These are phyloP conservation scores for Herpetotheres cachinnans DNA, from an alignment of 2,113 vertebrate species.

Conservation along the genomic window DNA sequence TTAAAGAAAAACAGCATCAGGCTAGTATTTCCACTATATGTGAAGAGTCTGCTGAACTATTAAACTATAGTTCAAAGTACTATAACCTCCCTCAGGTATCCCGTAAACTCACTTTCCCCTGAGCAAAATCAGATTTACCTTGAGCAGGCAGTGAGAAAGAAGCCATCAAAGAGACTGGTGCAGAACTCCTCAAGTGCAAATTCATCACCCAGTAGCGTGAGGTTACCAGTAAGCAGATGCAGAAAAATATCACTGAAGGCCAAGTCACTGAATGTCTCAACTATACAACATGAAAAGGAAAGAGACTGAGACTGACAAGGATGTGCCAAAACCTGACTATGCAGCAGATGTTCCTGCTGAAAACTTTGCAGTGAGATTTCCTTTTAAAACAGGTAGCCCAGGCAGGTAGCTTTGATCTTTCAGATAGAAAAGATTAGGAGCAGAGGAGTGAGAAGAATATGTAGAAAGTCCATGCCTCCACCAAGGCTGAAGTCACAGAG, in stretches of 20 bases:
- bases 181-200: conserved; percentile 93
- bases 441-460: background rate
- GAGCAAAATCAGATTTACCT: conserved; percentile 74
- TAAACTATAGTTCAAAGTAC: background rate
- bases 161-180: conserved; percentile 87
- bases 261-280: conserved; percentile 91
- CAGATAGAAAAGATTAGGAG: background rate
- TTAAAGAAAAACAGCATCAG: background rate
- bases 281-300: conserved; percentile 54
- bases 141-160: conserved; percentile 88
- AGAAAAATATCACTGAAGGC: conserved; percentile 95
- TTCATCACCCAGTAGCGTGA: conserved; percentile 90
- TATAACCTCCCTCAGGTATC: background rate
- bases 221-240: conserved; percentile 90
- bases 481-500: background rate
- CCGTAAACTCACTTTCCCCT: background rate
- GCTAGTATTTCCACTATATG: background rate
- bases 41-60: background rate
- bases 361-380: background rate
- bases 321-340: background rate
- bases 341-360: background rate
- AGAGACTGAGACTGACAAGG: background rate
- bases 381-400: background rate
- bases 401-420: background rate
- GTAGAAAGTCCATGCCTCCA: background rate